Conservation (phyloP, 2,888 invertebrate genomes). For the Belgica antarctica region DNA sequence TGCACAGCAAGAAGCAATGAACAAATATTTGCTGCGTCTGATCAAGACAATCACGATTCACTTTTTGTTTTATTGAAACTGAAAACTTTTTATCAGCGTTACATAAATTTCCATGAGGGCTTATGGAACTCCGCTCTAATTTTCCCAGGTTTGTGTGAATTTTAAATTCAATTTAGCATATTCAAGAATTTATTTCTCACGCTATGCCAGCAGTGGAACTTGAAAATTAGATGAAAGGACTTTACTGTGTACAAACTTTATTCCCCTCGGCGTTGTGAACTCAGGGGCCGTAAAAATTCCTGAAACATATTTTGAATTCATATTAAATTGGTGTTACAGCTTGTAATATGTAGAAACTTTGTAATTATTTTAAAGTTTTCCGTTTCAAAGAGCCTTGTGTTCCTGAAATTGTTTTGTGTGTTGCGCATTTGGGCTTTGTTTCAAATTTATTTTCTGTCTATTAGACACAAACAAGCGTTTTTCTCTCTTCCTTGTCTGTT, state of each 20-base stretch:
- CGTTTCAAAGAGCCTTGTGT: background rate
- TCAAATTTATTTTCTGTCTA: background rate
- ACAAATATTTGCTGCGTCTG: background rate
- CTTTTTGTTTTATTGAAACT: background rate
- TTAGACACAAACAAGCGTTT: background rate
- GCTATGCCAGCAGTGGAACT: too few relatives aligned
- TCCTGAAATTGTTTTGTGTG: background rate
- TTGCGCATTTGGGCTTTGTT: background rate
- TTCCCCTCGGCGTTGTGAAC: background rate
- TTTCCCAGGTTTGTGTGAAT: background rate
- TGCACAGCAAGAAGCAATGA: background rate
- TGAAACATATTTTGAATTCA: constrained; percentile 20
- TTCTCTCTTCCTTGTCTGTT: background rate
- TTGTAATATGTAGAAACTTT: constrained; percentile 1
- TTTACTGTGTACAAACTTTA: background rate
- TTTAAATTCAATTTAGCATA: constrained; percentile 8
- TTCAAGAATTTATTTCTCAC: background rate
- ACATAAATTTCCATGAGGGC: background rate
- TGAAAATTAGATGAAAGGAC: background rate
- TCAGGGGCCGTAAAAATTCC: constrained; percentile 19
- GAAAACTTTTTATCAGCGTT: background rate
- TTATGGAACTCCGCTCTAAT: background rate
- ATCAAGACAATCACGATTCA: background rate
- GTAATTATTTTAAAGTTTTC: background rate
- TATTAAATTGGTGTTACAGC: constrained; percentile 6